Base-by-base conservation (phyloP, 1,140 invertebrate genomes). In the Trissolcus basalis region DNA sequence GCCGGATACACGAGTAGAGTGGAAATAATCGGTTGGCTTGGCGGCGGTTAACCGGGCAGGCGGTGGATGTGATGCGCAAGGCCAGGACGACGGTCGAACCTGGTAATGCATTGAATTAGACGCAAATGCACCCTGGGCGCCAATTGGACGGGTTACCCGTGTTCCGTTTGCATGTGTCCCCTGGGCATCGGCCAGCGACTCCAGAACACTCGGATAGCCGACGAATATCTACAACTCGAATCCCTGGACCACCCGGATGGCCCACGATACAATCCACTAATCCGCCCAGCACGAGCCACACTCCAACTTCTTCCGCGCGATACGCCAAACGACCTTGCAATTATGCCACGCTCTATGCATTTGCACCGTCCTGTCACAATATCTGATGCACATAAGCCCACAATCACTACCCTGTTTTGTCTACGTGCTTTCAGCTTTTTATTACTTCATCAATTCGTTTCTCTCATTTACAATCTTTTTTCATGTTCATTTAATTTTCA, bases 31-130 rank as follows among this genome's bases (percentile, higher is more conserved):
- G 65, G 54, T 60, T 69, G 54, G 76, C 64, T 69, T 73, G 53
- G 16, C 53, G 60, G 69, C 61, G 64, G 76, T 78, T 78, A 73
- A 68, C 65, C 65, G 58, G 67, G 58, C 41, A 12, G 51, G 48
- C 63, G 50, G 45, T 51, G 36, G 53, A 63, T 67, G 76, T 35
- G 59, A 55, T 49, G 75, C 59, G 69, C 54, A 44, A 55, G 74
- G 61, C 55, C 63, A 69, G 59, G 59, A 77, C 64, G 54, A 69
- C 69, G 79, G 77, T 78, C 79, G 56, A 58, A 63, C 51, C 59
- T 79, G 82, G 82, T 85, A 85, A 85, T 85, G 85, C 85, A 85
- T 85, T 85, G 84, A 86, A 86, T 85, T 86, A 85, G 85, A 85
- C 84, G 79, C 85, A 86, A 86, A 85, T 86, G 82, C 83, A 86